Evolutionary conservation across 2,888 invertebrate genomes (phyloP), one percentile per base, ranked within the genome.

Genomic region (Kryphioiulus occultus): DNA sequence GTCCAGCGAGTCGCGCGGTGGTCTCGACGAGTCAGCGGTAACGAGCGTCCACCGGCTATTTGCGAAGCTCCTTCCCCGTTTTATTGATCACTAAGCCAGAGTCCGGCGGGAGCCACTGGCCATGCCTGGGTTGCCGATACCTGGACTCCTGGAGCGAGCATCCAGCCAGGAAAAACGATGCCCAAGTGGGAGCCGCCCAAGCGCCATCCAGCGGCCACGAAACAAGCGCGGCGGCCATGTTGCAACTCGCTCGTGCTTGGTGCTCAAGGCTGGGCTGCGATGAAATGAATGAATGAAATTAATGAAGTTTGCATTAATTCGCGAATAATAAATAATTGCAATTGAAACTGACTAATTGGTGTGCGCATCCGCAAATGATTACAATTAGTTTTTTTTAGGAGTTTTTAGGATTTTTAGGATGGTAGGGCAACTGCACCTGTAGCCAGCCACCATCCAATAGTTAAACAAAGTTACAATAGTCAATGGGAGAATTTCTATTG

Each of bases 51-150:
- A 26, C 30, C 78, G 78, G 78, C 78, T 78, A 78, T 78, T 78
- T 78, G 78, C 78, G 30, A 30, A 30, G 26, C 15, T 53, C 30
- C 44, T 9, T 44, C 10, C 78, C 30, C 0, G 3, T 30, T 78
- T 78, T 78, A 78, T 78, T 78, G 78, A 78, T 78, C 78, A 78
- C 30, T 78, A 78, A 78, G 22, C 15, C 15, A 15, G 78, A 10
- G 78, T 78, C 78, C 78, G 78, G 78, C 30, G 7, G 78, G 22
- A 78, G 78, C 78, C 78, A 78, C 78, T 78, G 78, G 78, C 78
- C 78, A 78, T 78, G 78, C 78, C 78, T 78, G 78, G 78, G 30
- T 30, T 30, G 30, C 22, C 30, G 78, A 26, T 78, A 78, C 78
- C 78, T 78, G 78, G 30, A n/a, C n/a, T n/a, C 30, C 26, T 15